phyloP scores from a whole-genome alignment of 2,888 invertebrate genomes.

The Merodon equestris region DNA sequence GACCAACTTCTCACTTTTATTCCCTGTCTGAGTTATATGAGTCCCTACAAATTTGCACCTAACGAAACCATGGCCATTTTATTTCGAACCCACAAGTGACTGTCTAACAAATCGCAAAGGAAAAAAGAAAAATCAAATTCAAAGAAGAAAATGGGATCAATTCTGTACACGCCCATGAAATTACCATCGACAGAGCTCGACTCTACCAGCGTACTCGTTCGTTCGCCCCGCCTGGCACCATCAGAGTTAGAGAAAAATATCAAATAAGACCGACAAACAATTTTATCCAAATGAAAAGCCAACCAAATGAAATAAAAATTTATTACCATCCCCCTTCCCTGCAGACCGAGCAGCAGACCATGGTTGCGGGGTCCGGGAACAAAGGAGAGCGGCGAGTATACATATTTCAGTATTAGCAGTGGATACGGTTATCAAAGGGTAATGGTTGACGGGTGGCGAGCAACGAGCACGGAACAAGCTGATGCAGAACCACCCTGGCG shows the following conservation, averaged over 20 bases:
- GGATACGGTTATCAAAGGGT: no score
- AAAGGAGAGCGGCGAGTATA: no score
- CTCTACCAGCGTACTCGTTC: conserved; percentile 24
- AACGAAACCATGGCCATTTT: conserved; percentile 24
- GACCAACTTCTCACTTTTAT: conserved; percentile 9
- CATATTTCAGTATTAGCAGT: conserved; percentile 19
- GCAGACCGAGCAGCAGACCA: no score
- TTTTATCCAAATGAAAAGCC: conserved; percentile 61
- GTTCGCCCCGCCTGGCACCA: no score
- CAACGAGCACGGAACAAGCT: conserved; percentile 10
- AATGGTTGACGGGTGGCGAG: no score
- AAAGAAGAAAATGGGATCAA: conserved; percentile 41
- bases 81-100: conserved; percentile 18
- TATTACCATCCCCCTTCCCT: conserved; percentile 55
- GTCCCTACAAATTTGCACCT: conserved; percentile 57
- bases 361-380: no score
- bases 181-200: conserved; percentile 43
- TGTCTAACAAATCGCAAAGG: conserved; percentile 7
- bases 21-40: conserved; percentile 39
- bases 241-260: conserved; percentile 29
- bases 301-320: conserved; percentile 67
- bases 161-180: conserved; percentile 31
- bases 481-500: conserved; percentile 17
- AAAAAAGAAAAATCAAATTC: conserved; percentile 20
- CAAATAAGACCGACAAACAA: conserved; percentile 58